phyloP scores from a whole-genome alignment of 2,797 vertebrate genomes.

The Leptatherina wallacei region DNA sequence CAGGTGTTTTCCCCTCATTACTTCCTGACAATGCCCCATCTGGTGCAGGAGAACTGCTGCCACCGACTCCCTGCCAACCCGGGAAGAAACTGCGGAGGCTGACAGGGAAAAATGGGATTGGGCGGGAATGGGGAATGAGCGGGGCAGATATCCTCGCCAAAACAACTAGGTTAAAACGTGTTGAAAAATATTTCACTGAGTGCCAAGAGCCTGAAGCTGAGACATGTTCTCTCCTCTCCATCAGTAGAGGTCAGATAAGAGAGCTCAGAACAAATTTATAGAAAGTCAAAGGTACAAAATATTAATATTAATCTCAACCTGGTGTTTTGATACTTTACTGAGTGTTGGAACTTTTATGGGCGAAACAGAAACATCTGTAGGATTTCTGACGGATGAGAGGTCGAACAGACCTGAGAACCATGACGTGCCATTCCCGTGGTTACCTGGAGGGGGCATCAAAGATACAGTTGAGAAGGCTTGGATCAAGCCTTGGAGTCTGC shows the following conservation, averaged over 20 bases:
- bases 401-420: constrained; percentile 37
- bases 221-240: constrained; percentile 32
- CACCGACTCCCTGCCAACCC: constrained; percentile 71
- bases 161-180: constrained; percentile 54
- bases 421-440: constrained; percentile 36
- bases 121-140: constrained; percentile 44
- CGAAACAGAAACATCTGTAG: constrained; percentile 40
- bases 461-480: constrained; percentile 56
- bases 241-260: constrained; percentile 35
- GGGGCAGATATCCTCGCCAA: constrained; percentile 35
- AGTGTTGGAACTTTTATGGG: constrained; percentile 42
- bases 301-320: constrained; percentile 55
- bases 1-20: constrained; percentile 82
- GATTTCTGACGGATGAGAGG: constrained; percentile 49
- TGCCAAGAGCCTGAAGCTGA: constrained; percentile 23
- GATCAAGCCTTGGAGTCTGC: neutral
- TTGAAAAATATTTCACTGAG: constrained; percentile 12
- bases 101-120: constrained; percentile 55
- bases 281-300: constrained; percentile 27
- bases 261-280: constrained; percentile 53
- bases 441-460: constrained; percentile 78
- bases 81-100: constrained; percentile 69
- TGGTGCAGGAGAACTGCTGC: constrained; percentile 67
- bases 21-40: constrained; percentile 79
- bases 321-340: constrained; percentile 51